Evolutionary conservation across 1,140 invertebrate species (phyloP).

Genomic region (Chironomus tepperi): DNA sequence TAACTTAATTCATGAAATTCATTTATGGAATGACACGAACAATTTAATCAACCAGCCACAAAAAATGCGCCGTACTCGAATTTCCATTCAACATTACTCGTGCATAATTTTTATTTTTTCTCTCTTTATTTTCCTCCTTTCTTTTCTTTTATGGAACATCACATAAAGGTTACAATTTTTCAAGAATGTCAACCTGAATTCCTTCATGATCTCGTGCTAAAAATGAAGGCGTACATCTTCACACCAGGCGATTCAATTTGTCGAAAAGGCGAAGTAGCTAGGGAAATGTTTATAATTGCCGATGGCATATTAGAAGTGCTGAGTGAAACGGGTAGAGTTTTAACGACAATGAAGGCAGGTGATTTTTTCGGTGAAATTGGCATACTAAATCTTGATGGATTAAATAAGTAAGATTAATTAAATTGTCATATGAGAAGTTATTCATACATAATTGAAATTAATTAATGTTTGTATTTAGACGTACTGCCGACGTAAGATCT

Average conservation of each 20-base stretch:
- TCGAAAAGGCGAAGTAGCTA: conserved; percentile 81
- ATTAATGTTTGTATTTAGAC: conserved; percentile 46
- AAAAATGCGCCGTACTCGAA: too few species aligned
- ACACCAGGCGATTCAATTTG: conserved; percentile 95
- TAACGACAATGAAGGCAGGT: conserved; percentile 93
- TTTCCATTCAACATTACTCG: too few species aligned
- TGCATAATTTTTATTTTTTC: too few species aligned
- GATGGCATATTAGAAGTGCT: conserved; percentile 94
- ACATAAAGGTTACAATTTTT: conserved; percentile 64
- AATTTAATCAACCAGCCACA: too few species aligned
- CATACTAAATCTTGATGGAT: conserved; percentile 88
- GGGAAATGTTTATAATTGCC: conserved; percentile 98
- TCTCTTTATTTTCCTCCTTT: conserved; percentile 11
- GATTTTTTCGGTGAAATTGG: conserved; percentile 98
- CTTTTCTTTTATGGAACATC: not conserved
- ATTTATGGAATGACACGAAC: too few species aligned
- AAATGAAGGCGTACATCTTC: conserved; percentile 97
- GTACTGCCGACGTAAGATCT: conserved; percentile 90
- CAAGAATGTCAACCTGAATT: conserved; percentile 97
- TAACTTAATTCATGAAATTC: too few species aligned
- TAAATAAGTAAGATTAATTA: conserved; percentile 74
- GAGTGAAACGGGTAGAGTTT: conserved; percentile 83
- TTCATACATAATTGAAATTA: not conserved
- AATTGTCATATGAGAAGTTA: not conserved
- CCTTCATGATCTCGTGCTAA: conserved; percentile 89